A percentile compares a stretch with the other conserved stretches of the same genome.
phyloP scores from a whole-genome alignment of 2,113 vertebrate species.

The Willisornis vidua region DNA sequence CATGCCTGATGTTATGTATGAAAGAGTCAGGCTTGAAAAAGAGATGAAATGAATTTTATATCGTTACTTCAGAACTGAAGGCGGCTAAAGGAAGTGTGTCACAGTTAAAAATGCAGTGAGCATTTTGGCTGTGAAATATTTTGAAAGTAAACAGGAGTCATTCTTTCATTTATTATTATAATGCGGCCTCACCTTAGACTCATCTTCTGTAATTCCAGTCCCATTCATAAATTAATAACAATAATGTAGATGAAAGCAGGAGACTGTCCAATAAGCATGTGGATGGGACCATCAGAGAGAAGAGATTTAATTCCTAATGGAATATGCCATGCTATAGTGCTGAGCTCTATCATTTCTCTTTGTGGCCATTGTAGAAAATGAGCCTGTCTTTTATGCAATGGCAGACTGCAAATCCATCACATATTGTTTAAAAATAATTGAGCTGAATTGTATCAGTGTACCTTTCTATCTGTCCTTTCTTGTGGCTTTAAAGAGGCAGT shows the following conservation, averaged over 20 bases:
- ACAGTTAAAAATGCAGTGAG: slow-evolving; percentile 80
- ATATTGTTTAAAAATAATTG: slow-evolving; percentile 45
- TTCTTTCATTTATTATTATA: slow-evolving; percentile 81
- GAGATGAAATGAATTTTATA: slow-evolving; percentile 91
- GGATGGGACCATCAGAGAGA: slow-evolving; percentile 67
- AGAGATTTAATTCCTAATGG: slow-evolving; percentile 66
- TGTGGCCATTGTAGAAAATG: slow-evolving; percentile 57
- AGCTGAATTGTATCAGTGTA: background rate
- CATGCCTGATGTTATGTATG: slow-evolving; percentile 87
- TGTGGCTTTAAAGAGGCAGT: background rate
- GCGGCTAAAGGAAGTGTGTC: slow-evolving; percentile 80
- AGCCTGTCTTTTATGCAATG: slow-evolving; percentile 24
- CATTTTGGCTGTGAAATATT: slow-evolving; percentile 75
- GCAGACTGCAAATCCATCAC: slow-evolving; percentile 20
- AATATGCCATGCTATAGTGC: slow-evolving; percentile 5
- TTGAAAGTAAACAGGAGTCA: slow-evolving; percentile 70
- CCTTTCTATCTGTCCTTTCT: background rate
- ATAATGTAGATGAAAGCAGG: slow-evolving; percentile 72
- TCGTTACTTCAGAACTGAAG: slow-evolving; percentile 89
- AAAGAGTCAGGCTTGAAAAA: slow-evolving; percentile 80
- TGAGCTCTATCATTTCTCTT: slow-evolving; percentile 56
- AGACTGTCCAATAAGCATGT: slow-evolving; percentile 65
- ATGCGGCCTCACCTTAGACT: slow-evolving; percentile 64
- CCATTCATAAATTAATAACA: slow-evolving; percentile 77
- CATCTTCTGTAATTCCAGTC: slow-evolving; percentile 66